Evolutionary conservation across 2,797 vertebrate species (phyloP).

Genomic region (Rallus crepitans): DNA sequence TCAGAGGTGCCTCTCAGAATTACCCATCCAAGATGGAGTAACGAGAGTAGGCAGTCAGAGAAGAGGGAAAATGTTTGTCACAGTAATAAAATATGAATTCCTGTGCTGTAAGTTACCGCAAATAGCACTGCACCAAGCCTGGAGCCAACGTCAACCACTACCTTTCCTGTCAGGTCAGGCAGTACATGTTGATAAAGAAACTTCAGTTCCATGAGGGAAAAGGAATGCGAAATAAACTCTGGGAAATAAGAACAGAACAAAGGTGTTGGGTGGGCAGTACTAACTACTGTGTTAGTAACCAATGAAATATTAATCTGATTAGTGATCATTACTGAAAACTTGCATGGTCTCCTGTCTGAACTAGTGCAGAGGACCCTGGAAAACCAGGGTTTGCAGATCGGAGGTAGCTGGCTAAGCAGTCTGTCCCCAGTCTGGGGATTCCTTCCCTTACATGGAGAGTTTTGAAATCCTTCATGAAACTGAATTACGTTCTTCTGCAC

Average conservation of each 20-base stretch:
- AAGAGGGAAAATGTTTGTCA: slow-evolving; percentile 65
- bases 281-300: slow-evolving; percentile 30
- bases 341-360: neutral
- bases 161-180: slow-evolving; percentile 88
- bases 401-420: neutral
- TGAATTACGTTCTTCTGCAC: slow-evolving; percentile 33
- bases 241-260: slow-evolving; percentile 73
- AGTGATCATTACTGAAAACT: slow-evolving; percentile 7
- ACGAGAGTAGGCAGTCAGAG: slow-evolving; percentile 45
- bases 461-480: slow-evolving; percentile 49
- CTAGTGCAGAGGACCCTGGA: neutral
- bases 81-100: slow-evolving; percentile 67
- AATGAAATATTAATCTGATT: slow-evolving; percentile 7
- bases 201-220: slow-evolving; percentile 89
- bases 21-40: slow-evolving; percentile 53
- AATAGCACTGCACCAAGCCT: slow-evolving; percentile 92
- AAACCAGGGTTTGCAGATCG: neutral
- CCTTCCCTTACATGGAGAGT: neutral
- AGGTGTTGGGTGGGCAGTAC: slow-evolving; percentile 52
- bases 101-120: slow-evolving; percentile 84
- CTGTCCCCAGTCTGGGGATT: neutral
- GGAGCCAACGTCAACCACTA: slow-evolving; percentile 92
- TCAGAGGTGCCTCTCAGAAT: neutral
- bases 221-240: slow-evolving; percentile 96
- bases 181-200: slow-evolving; percentile 91